Conservation (phyloP, 2,888 invertebrate genomes). For the Sinhomidia bicolor region DNA sequence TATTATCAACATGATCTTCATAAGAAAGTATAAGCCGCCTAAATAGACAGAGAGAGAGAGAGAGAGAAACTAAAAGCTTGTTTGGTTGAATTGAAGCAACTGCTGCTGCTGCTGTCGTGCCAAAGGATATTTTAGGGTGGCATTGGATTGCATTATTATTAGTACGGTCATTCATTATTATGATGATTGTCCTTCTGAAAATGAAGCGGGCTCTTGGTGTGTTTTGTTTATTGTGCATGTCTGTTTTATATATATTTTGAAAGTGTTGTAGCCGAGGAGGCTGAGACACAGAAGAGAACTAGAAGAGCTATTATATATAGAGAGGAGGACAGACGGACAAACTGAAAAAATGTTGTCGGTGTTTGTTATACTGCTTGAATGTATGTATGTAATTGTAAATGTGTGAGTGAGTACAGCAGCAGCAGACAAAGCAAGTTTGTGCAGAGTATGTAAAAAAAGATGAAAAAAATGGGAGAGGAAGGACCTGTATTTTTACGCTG, state of each 20-base stretch:
- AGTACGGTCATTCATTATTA: background rate
- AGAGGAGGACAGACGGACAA: background rate
- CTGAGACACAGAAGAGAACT: too few relatives aligned
- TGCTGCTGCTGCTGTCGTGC: background rate
- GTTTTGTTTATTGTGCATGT: background rate
- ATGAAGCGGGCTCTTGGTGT: conserved; percentile 1
- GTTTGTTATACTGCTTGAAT: background rate
- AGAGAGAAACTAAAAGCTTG: background rate
- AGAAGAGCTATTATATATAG: background rate
- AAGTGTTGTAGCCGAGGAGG: too few relatives aligned
- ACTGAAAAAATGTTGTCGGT: background rate
- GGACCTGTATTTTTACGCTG: background rate
- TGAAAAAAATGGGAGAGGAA: background rate
- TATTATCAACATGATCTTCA: background rate
- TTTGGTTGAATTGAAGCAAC: background rate
- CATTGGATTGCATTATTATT: background rate
- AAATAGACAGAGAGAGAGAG: too few relatives aligned
- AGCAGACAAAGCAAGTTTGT: background rate
- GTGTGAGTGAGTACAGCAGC: too few relatives aligned
- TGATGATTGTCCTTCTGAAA: background rate
- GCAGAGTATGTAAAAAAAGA: background rate
- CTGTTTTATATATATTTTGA: too few relatives aligned
- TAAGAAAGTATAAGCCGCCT: background rate
- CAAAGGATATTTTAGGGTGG: conserved; percentile 1
- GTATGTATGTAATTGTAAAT: background rate